phyloP scores from a whole-genome alignment of 1,140 invertebrate species.

The Bacillus rossius region DNA sequence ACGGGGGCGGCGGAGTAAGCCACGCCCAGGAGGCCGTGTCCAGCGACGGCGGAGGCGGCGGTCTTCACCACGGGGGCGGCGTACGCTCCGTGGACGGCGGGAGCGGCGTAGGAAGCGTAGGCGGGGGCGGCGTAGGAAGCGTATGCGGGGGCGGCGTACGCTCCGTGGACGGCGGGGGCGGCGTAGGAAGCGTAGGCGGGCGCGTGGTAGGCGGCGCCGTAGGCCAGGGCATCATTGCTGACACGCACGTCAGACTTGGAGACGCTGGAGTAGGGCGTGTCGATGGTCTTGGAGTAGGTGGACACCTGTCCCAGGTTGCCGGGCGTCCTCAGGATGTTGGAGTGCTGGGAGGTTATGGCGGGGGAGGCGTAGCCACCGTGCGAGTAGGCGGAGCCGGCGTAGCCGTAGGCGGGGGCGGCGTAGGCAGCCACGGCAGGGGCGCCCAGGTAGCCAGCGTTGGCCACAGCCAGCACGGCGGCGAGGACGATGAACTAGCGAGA shows the following conservation, averaged over 20 bases:
- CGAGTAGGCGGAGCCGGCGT: no score
- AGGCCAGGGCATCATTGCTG: conserved; percentile 34
- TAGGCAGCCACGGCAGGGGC: conserved; percentile 21
- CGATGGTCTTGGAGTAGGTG: conserved; percentile 37
- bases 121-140: no score
- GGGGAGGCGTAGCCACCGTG: conserved; percentile 14
- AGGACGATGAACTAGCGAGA: conserved; percentile 23
- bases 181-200: conserved; percentile 22
- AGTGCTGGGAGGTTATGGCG: conserved; percentile 29
- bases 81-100: no score
- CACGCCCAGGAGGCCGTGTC: no score
- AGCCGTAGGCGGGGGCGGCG: conserved; percentile 17
- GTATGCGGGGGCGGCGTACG: conserved; percentile 16
- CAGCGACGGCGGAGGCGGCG: no score
- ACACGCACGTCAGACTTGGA: conserved; percentile 38
- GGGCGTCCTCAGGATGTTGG: conserved; percentile 34
- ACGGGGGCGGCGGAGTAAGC: no score
- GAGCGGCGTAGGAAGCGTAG: no score
- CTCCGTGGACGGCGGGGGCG: conserved; percentile 17
- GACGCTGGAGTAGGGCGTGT: conserved; percentile 37
- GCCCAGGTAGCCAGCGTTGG: conserved; percentile 25
- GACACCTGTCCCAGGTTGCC: conserved; percentile 36
- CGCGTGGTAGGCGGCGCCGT: conserved; percentile 27
- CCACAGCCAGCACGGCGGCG: conserved; percentile 30
- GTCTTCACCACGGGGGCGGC: no score